A percentile compares a stretch with the other conserved stretches of the same genome.
phyloP scores from a whole-genome alignment of 2,888 invertebrate genomes.

The Corbicula japonica region DNA sequence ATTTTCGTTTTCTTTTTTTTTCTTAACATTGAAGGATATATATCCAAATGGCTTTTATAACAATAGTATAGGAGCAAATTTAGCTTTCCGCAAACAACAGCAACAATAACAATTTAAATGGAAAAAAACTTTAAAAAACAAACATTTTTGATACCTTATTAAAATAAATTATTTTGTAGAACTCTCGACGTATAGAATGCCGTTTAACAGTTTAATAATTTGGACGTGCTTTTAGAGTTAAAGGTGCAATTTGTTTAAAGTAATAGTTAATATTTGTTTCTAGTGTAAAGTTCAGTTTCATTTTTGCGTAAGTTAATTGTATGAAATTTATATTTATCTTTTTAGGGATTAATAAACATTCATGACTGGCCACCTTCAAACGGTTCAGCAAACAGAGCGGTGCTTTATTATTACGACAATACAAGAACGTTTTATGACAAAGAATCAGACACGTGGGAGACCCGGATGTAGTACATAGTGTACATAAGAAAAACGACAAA shows the following conservation, averaged over 20 bases:
- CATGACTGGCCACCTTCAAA: constrained; percentile 60
- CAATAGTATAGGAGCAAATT: no score
- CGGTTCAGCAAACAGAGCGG: constrained; percentile 53
- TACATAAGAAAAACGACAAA: no score
- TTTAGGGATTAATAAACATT: constrained; percentile 53
- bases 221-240: background rate
- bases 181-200: background rate
- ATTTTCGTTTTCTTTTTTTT: no score
- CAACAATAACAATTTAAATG: no score
- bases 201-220: background rate
- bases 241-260: background rate
- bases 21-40: no score
- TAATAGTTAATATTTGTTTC: no score
- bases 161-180: background rate
- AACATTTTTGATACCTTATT: background rate
- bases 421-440: constrained; percentile 57
- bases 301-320: background rate
- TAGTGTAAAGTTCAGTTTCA: background rate
- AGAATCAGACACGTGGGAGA: constrained; percentile 54
- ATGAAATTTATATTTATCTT: constrained; percentile 11
- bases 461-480: constrained; percentile 55
- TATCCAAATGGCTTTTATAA: no score
- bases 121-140: no score
- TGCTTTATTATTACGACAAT: constrained; percentile 56
- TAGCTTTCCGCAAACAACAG: no score